Conservation (phyloP, 2,888 invertebrate species). For the Lepidocyrtoides sp. region DNA sequence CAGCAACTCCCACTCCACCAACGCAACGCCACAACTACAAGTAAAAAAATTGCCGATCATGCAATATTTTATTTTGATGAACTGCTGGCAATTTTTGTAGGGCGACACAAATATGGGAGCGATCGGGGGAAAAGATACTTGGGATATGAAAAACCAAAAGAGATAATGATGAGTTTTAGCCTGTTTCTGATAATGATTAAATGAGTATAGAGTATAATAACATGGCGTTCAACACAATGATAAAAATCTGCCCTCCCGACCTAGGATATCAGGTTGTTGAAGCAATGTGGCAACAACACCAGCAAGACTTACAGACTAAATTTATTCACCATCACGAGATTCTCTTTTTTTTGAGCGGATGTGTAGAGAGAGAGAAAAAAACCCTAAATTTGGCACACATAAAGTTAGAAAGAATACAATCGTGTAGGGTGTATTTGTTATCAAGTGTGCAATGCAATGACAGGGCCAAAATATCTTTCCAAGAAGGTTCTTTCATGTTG, state of each 20-base stretch:
- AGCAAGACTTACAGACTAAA: not conserved
- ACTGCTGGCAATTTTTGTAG: too few relatives aligned
- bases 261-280: constrained; percentile 48
- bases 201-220: not conserved
- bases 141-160: too few relatives aligned
- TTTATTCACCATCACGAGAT: not conserved
- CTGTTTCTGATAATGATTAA: not conserved
- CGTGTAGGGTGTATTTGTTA: not conserved
- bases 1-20: too few relatives aligned
- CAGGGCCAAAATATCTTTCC: constrained; percentile 21
- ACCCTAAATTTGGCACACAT: constrained; percentile 14
- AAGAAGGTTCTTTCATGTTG: constrained; percentile 12
- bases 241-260: constrained; percentile 45
- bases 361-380: constrained; percentile 8
- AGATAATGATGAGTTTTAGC: not conserved
- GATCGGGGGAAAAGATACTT: not conserved
- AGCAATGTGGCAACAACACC: not conserved
- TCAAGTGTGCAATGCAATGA: not conserved
- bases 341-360: constrained; percentile 16
- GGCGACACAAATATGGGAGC: not conserved
- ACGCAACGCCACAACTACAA: too few relatives aligned
- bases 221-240: not conserved
- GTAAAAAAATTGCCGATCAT: too few relatives aligned
- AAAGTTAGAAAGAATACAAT: not conserved
- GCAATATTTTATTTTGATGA: too few relatives aligned